A percentile compares a stretch with the other conserved stretches of the same genome.
Conservation (phyloP, 2,797 vertebrate genomes). For the Odontamblyopus rebecca region DNA sequence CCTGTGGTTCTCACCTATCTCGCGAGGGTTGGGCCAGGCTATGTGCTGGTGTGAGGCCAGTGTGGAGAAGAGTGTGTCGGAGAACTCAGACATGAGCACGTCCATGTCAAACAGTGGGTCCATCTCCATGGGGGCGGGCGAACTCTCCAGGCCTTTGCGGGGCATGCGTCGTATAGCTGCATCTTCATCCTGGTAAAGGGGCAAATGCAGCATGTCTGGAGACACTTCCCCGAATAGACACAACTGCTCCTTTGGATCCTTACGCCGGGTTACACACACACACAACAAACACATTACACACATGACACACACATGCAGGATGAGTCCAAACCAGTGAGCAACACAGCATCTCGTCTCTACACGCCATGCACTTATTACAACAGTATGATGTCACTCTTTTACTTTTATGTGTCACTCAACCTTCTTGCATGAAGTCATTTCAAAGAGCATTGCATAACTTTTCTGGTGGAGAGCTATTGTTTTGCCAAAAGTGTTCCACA, state of each 20-base stretch:
- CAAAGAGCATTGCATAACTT: not conserved
- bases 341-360: constrained; percentile 8
- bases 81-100: constrained; percentile 95
- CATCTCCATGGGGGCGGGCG: constrained; percentile 93
- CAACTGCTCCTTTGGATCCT: constrained; percentile 81
- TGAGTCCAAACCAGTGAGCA: constrained; percentile 27
- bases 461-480: not conserved
- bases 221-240: constrained; percentile 82
- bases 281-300: constrained; percentile 21
- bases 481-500: not conserved
- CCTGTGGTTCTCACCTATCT: constrained; percentile 83
- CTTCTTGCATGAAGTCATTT: not conserved
- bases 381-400: not conserved
- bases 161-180: constrained; percentile 65
- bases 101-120: constrained; percentile 93
- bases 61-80: constrained; percentile 95
- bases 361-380: constrained; percentile 1
- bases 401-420: not conserved
- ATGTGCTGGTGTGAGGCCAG: constrained; percentile 90
- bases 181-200: constrained; percentile 91
- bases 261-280: constrained; percentile 64
- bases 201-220: constrained; percentile 83
- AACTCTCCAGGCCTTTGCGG: constrained; percentile 79
- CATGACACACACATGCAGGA: constrained; percentile 50
- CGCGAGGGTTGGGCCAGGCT: constrained; percentile 90